Conservation (phyloP, 1,140 invertebrate species). For the Papilio dardanus region DNA sequence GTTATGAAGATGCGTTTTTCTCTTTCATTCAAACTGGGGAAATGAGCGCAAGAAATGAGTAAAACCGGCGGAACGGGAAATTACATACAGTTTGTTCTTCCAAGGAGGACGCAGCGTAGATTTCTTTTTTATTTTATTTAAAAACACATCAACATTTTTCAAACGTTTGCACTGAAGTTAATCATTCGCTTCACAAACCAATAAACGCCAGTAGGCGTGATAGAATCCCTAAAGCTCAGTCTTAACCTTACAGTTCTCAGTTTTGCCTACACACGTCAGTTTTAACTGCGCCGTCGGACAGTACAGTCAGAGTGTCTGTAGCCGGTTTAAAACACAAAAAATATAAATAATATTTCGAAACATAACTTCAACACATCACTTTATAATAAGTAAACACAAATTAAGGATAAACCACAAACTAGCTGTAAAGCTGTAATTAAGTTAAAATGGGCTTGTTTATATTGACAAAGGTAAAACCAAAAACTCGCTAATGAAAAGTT, state of each 20-base stretch:
- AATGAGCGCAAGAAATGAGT: slow-evolving; percentile 36
- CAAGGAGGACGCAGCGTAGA: slow-evolving; percentile 5
- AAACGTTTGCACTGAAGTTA: too few species aligned
- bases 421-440: background rate
- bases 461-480: slow-evolving; percentile 4
- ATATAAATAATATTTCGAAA: too few species aligned
- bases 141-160: background rate
- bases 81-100: slow-evolving; percentile 31
- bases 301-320: too few species aligned
- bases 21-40: slow-evolving; percentile 17
- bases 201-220: too few species aligned
- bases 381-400: background rate
- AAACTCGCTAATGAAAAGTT: background rate
- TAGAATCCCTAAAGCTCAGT: too few species aligned
- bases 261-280: too few species aligned
- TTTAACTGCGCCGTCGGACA: too few species aligned
- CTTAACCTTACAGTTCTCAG: too few species aligned
- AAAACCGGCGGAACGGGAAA: slow-evolving; percentile 28
- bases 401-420: background rate
- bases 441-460: slow-evolving; percentile 12
- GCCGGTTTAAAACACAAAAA: too few species aligned
- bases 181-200: too few species aligned
- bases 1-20: slow-evolving; percentile 26
- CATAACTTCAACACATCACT: background rate
- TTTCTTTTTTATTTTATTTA: slow-evolving; percentile 4